Percentiles rank a stretch among this genome's conserved stretches.
Conservation (phyloP, 2,797 vertebrate species). For the Gambelia wislizenii region DNA sequence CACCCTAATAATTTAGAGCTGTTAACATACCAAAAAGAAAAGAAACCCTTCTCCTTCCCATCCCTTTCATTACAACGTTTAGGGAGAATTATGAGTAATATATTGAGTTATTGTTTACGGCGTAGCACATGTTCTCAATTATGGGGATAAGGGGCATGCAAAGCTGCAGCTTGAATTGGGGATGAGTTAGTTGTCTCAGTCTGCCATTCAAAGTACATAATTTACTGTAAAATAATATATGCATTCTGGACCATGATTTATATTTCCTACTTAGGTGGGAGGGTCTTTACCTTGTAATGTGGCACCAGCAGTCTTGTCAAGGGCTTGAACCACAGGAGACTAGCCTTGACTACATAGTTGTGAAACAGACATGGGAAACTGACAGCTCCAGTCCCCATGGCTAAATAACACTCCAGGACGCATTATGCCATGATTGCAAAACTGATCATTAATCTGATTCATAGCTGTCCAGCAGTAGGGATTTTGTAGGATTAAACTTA, state of each 20-base stretch:
- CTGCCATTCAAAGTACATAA: slow-evolving; percentile 57
- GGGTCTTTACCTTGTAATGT: slow-evolving; percentile 40
- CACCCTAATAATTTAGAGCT: slow-evolving; percentile 76
- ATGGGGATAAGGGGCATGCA: slow-evolving; percentile 61
- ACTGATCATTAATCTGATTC: not conserved
- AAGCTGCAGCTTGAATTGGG: slow-evolving; percentile 58
- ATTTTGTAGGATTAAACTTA: not conserved
- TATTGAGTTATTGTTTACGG: slow-evolving; percentile 74
- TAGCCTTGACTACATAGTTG: slow-evolving; percentile 32
- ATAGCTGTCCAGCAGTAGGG: slow-evolving; percentile 14
- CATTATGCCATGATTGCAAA: not conserved
- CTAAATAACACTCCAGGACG: slow-evolving; percentile 3
- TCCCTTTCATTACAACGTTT: slow-evolving; percentile 73
- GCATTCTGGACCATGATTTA: slow-evolving; percentile 49
- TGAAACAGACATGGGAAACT: slow-evolving; percentile 13
- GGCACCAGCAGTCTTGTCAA: slow-evolving; percentile 41
- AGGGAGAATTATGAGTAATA: slow-evolving; percentile 71
- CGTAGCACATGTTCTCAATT: slow-evolving; percentile 77
- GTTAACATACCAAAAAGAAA: slow-evolving; percentile 70
- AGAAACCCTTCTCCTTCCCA: slow-evolving; percentile 66
- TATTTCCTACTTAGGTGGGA: slow-evolving; percentile 46
- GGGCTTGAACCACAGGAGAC: not conserved
- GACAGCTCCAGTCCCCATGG: not conserved
- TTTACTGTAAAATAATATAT: not conserved
- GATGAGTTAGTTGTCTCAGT: slow-evolving; percentile 69